A percentile compares a stretch with the other conserved stretches of the same genome.
Conservation (phyloP, 2,797 vertebrate genomes). For the Leptodactylus fallax region DNA sequence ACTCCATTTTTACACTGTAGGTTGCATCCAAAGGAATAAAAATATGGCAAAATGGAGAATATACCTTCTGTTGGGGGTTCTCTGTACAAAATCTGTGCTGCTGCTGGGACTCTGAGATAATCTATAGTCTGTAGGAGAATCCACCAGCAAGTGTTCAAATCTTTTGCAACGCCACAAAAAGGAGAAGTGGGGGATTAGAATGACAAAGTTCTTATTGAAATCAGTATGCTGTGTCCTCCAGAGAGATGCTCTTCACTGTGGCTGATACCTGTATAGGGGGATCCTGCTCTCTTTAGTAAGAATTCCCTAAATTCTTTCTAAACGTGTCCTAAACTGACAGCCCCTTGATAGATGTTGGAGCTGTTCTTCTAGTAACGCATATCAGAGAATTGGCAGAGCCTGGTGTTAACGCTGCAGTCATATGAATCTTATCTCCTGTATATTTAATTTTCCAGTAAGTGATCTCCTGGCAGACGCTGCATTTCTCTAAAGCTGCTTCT, state of each 20-base stretch:
- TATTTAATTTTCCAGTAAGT: constrained; percentile 44
- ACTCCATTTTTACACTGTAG: background rate
- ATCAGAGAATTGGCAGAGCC: background rate
- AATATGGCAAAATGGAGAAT: background rate
- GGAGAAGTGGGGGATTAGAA: too few species aligned
- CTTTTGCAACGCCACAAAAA: background rate
- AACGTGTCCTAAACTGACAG: too few species aligned
- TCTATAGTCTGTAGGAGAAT: too few species aligned
- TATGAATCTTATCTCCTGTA: constrained; percentile 16
- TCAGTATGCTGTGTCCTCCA: too few species aligned
- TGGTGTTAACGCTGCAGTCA: background rate
- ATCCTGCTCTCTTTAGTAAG: too few species aligned
- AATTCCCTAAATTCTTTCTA: background rate
- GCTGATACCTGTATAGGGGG: too few species aligned
- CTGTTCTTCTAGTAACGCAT: background rate
- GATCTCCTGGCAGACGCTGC: constrained; percentile 17
- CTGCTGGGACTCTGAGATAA: too few species aligned
- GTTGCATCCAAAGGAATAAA: background rate
- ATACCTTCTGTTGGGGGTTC: background rate
- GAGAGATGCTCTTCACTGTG: too few species aligned
- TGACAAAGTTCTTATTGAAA: too few species aligned
- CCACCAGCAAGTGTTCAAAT: background rate
- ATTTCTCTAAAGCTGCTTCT: background rate
- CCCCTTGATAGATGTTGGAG: background rate
- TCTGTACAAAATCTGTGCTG: background rate